These are phyloP conservation scores for Motacilla tschutschensis DNA, from an alignment of 2,113 vertebrate genomes.

Conservation along the genomic window DNA sequence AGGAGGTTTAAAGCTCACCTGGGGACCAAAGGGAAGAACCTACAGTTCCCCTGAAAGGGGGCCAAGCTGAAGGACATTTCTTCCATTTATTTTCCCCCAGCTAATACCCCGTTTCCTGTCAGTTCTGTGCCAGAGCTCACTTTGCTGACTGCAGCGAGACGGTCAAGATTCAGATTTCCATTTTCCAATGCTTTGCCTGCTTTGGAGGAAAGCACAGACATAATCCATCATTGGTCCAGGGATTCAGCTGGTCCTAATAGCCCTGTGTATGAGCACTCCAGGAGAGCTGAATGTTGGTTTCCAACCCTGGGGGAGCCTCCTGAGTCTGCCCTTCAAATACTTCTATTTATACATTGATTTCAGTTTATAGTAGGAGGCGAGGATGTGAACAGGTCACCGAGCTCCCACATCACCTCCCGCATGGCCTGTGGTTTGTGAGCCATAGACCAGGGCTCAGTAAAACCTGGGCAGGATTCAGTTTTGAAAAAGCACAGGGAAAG, in stretches of 20 bases:
- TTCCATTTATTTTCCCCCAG: neutral
- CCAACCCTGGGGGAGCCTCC: neutral
- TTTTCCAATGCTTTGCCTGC: neutral
- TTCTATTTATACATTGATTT: neutral
- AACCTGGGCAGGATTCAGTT: neutral
- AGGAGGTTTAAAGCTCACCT: neutral
- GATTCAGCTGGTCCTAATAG: neutral
- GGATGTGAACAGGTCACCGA: neutral
- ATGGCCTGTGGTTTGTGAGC: neutral
- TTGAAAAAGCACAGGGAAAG: neutral
- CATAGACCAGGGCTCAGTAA: neutral
- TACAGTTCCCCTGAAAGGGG: neutral
- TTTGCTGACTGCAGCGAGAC: neutral
- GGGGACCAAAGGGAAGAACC: neutral
- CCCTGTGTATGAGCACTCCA: accelerated
- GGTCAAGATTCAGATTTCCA: neutral
- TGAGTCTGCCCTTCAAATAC: neutral
- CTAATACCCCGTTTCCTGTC: neutral
- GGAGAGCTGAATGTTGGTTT: neutral
- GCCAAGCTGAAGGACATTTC: neutral
- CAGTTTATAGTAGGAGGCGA: neutral
- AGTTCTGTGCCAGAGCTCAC: neutral
- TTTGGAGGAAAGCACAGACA: neutral
- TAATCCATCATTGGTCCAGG: neutral
- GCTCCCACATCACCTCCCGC: neutral